A percentile compares a stretch with the other conserved stretches of the same genome.
phyloP scores from a whole-genome alignment of 2,113 vertebrate species.

The Seriola dumerili region DNA sequence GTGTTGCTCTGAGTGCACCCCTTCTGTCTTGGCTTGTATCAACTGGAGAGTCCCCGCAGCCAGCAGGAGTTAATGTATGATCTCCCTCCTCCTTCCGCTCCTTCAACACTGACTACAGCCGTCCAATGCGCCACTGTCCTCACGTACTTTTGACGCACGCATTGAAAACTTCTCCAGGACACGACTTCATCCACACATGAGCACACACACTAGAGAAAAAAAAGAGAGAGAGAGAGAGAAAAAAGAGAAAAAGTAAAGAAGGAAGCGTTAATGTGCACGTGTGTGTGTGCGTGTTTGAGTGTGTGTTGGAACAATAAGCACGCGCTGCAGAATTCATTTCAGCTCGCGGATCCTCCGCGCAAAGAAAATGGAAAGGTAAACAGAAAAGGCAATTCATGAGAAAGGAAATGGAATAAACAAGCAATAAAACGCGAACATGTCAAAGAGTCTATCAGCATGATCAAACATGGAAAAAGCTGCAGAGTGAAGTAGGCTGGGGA shows the following conservation, averaged over 20 bases:
- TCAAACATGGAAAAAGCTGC: conserved; percentile 56
- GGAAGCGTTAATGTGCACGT: background rate
- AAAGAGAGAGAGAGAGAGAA: background rate
- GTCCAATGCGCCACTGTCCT: conserved; percentile 72
- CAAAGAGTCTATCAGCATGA: conserved; percentile 49
- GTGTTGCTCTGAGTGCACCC: conserved; percentile 50
- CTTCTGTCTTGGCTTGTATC: conserved; percentile 47
- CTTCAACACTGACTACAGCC: conserved; percentile 43
- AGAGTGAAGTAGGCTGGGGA: conserved; percentile 16
- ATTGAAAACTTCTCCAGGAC: conserved; percentile 66
- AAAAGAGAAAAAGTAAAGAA: background rate
- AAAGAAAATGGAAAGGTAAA: conserved; percentile 63
- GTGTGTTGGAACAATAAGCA: conserved; percentile 59
- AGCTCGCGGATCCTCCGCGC: conserved; percentile 34
- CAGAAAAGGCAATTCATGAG: conserved; percentile 44
- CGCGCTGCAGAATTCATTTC: conserved; percentile 62
- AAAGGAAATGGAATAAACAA: conserved; percentile 61
- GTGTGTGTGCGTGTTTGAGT: background rate
- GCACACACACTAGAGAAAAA: background rate
- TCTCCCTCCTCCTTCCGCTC: conserved; percentile 62
- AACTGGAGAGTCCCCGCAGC: conserved; percentile 69
- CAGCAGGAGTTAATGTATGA: conserved; percentile 76
- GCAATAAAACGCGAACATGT: conserved; percentile 7
- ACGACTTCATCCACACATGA: conserved; percentile 39
- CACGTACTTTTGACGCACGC: conserved; percentile 66